Conservation (phyloP, 2,113 vertebrate genomes). For the Ciconia maguari region DNA sequence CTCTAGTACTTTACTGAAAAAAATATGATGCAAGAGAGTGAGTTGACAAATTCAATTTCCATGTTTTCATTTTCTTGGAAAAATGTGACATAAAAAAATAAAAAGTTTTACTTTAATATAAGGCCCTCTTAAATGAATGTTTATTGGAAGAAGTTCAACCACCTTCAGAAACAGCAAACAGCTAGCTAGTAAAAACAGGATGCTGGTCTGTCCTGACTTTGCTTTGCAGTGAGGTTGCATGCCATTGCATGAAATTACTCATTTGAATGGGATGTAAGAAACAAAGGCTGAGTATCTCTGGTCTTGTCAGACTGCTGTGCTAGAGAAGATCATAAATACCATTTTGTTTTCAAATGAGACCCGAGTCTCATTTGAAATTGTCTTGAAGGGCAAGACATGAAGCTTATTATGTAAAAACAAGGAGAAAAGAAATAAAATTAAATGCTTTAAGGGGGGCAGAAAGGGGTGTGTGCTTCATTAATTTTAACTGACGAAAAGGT, state of each 20-base stretch:
- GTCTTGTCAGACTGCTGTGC: rapidly evolving
- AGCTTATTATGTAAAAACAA: neutral
- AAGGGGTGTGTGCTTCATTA: neutral
- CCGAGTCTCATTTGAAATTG: neutral
- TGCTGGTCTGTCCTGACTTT: neutral
- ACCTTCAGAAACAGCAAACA: neutral
- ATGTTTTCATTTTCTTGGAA: neutral
- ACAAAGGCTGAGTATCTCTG: neutral
- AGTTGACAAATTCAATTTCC: neutral
- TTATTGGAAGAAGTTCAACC: neutral
- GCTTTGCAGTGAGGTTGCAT: neutral
- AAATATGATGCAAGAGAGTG: neutral
- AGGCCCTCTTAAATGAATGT: neutral
- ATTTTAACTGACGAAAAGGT: neutral
- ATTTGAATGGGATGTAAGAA: neutral
- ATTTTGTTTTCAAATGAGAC: neutral
- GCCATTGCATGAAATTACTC: neutral
- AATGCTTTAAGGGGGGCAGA: neutral
- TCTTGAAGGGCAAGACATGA: neutral
- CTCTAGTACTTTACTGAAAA: neutral
- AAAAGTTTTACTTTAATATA: neutral
- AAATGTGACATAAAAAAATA: neutral
- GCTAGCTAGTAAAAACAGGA: neutral
- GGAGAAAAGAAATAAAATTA: neutral
- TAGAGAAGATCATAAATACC: neutral